Evolutionary conservation across 2,888 invertebrate species (phyloP).

Genomic region (Keiferia lycopersicella): DNA sequence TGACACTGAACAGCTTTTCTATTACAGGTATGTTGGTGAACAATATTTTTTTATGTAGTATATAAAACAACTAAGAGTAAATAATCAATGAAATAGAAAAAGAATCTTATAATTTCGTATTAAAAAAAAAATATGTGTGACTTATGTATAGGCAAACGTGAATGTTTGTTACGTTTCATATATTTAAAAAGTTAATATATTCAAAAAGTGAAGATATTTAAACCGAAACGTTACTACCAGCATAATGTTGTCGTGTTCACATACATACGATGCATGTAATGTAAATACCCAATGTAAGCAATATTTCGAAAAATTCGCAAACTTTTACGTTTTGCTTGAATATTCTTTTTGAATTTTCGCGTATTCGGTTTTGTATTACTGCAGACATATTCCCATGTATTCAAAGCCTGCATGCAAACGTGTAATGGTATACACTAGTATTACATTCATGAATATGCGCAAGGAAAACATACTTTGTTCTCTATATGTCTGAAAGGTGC

Average conservation of each 20-base stretch:
- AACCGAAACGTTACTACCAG: neutral
- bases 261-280: conserved; percentile 10
- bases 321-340: neutral
- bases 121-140: too few species aligned
- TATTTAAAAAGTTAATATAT: too few species aligned
- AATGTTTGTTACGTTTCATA: too few species aligned
- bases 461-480: conserved; percentile 6
- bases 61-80: too few species aligned
- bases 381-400: conserved; percentile 2
- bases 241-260: neutral
- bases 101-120: too few species aligned
- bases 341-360: neutral
- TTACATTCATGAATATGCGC: conserved; percentile 8
- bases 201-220: neutral
- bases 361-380: conserved; percentile 4
- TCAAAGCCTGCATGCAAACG: neutral
- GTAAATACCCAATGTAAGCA: neutral
- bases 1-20: too few species aligned
- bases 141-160: too few species aligned
- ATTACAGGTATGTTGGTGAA: too few species aligned
- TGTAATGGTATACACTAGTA: neutral
- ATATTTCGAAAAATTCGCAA: conserved; percentile 7
- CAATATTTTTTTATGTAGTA: too few species aligned
- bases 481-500: neutral
- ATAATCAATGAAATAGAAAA: too few species aligned